Evolutionary conservation across 2,888 invertebrate species (phyloP), one percentile per base, ranked within the genome.

Genomic region (Napeogenes sylphis): DNA sequence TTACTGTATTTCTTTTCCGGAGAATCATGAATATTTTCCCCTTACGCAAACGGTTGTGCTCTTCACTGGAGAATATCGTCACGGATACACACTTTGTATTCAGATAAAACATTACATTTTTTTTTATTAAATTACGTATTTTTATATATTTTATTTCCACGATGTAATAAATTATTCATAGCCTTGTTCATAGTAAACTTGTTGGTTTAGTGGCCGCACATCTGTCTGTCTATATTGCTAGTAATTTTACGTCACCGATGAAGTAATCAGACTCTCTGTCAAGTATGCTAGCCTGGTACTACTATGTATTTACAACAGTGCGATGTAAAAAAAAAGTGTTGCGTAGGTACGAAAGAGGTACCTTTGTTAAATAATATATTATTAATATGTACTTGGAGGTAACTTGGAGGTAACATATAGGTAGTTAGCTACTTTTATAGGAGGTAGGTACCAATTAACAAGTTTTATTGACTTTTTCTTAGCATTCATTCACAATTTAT

Each of bases 251-350:
- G 70, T 70, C 70, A 69, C 57, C 65, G 56, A 64, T 65, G 60
- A 59, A 57, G 68, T 67, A 56, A 62, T 67, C 69, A 69, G 81
- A 72, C 83, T 85, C 86, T 80, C 74, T 68, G 72, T 69, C 64
- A 63, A 68, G 68, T 83, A 80, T 90, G 85, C 68, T 73, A 66
- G 75, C 90, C 87, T 90, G 77, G 90, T 90, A 85, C 76, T 71
- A 78, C 87, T 87, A 89, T 90, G 85, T 90, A 89, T 86, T 85
- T 80, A 83, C 82, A 81, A 79, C 82, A 82, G 84, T 87, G 84
- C 82, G 82, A 84, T 81, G 80, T 30, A 51, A 51, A 51, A 51
- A 51, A 51, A 51, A 21, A 21, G 21, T 30, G n/a, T 35, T 35
- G 35, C 6, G 35, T 35, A 35, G 35, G 35, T 35, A 35, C 5